phyloP scores from a whole-genome alignment of 2,888 invertebrate genomes.

The Acanthococcus lagerstroemiae region DNA sequence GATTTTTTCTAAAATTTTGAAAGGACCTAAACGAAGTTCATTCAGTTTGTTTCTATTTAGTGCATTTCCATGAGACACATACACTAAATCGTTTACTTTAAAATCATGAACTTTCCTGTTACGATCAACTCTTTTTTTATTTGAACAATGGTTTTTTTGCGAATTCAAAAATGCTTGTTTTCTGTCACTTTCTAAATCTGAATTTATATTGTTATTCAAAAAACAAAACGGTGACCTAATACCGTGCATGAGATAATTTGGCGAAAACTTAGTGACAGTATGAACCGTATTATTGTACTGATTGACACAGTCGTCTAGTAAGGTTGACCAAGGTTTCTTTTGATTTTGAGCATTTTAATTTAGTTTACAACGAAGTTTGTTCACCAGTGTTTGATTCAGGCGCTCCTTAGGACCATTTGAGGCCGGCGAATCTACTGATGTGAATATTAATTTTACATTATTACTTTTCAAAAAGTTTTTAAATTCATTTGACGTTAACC shows the following conservation, averaged over 20 bases:
- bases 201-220: too few relatives aligned
- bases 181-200: too few relatives aligned
- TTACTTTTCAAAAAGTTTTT: background rate
- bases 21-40: conserved; percentile 12
- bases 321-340: background rate
- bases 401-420: background rate
- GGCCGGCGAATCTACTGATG: background rate
- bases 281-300: background rate
- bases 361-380: background rate
- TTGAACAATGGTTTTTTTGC: background rate
- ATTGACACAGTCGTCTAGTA: background rate
- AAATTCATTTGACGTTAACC: background rate
- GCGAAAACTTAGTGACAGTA: background rate
- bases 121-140: background rate
- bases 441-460: background rate
- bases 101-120: background rate
- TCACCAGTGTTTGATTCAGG: background rate
- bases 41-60: conserved; percentile 9
- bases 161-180: background rate
- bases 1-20: conserved; percentile 9
- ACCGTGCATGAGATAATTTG: background rate
- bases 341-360: background rate
- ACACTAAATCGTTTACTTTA: conserved; percentile 7
- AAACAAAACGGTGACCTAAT: too few relatives aligned
- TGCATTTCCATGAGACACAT: conserved; percentile 5